Base-by-base conservation (phyloP, 2,888 invertebrate species). In the Xestia ashworthii region DNA sequence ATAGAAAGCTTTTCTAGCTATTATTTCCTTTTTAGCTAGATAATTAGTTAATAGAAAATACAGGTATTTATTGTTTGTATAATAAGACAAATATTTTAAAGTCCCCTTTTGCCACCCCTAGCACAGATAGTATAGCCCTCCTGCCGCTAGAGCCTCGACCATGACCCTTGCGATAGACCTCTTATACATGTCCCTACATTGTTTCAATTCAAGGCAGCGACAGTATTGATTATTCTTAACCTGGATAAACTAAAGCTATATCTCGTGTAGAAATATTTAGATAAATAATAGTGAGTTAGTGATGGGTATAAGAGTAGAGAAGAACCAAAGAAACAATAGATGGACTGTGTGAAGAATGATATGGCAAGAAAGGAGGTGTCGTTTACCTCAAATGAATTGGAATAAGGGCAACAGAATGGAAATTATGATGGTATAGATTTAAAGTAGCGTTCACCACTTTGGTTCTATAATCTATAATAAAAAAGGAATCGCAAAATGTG, bases 141-240 rank as follows among this genome's bases (percentile, higher is more conserved):
- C 83, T 79, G 71, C 67, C 76, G 77, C 60, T 80, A 71, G 71
- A 64, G 78, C 65, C 74, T 76, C 80, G 83, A 78, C 88, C 89
- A 78, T 86, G 89, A 89, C 86, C 88, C 86, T 71, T 70, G 65
- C 74, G 62, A 76, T 74, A 81, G 75, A 64, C 76, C 84, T 82
- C 75, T 74, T 80, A 71, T 81, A 81, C 48, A 38, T 70, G 64
- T 75, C 68, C 62, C 62, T 78, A 78, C 66, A 82, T 69, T 88
- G 71, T 84, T 80, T 82, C 78, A 88, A 86, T 82, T 82, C 80
- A 88, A 86, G 82, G 78, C 75, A 81, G 70, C 60, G 68, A 69
- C 68, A 71, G 65, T 86, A 87, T 88, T 87, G 87, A 88, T 88
- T 76, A 82, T 66, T 58, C n/a, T 58, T 76, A 64, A 44, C 69